Base-by-base conservation (phyloP, 2,797 vertebrate species). In the Manis crassicaudata region DNA sequence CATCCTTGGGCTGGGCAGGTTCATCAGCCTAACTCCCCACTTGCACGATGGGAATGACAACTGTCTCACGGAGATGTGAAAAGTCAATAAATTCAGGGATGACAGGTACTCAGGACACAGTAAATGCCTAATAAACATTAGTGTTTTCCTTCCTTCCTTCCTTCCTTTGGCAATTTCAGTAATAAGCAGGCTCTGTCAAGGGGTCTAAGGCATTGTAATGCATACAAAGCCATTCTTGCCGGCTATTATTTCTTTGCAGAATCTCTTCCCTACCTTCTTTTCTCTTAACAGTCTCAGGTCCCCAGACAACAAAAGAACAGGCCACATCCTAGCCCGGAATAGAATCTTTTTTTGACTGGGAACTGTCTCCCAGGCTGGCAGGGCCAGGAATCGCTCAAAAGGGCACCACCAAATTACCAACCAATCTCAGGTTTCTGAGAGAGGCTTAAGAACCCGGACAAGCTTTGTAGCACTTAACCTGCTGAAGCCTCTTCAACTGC, bases 391-490 rank as follows among this genome's bases (percentile, higher is more conserved):
- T 94, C 35, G 56, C 83, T 95, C 14, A 5, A 46, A 97, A 96
- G 60, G 73, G 91, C 52, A 81, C n/a, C 92, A 96, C 18, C 79
- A 68, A 91, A 96, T 95, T 90, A 96, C 79, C 82, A 76, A 56
- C 1, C 9, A 3, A 43, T 68, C 82, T 95, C 88, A 90, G 84
- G 77, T 82, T 92, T 93, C 88, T 0, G 4, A 94, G 83, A 92
- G 92, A 95, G n/a, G 27, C 23, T 88, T 89, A 82, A 97, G 96
- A 96, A 94, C 46, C 93, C 70, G 80, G 95, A 92, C 92, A 94
- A 56, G 40, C 4, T 95, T 92, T 92, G 32, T 12, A 94, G 65
- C 92, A 96, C 67, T 96, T 89, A 98, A 95, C 83, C 32, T 1
- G 25, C 96, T 0, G 68, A 89, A 9, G 2, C 68, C 96, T 97